Base-by-base conservation (phyloP, 2,797 vertebrate genomes). In the Mormyrus proboscirostris region DNA sequence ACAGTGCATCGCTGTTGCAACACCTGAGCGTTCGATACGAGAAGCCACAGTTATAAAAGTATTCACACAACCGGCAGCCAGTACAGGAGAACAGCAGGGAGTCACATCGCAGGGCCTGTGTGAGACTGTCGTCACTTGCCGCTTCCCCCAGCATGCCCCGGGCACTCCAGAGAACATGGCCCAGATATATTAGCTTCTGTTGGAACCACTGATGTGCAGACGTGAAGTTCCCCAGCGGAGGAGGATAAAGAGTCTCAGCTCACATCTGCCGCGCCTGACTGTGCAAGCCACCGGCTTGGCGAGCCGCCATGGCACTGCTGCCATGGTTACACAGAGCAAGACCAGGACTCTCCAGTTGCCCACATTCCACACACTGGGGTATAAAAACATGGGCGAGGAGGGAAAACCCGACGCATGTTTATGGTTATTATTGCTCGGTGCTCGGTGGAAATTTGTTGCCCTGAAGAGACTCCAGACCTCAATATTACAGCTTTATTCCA, bases 211-310 rank as follows among this genome's bases (percentile, higher is more conserved):
- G 47, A 79, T 79, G 73, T 44, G 73, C 47, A 50, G 83, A 29
- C 83, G 25, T 85, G 83, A 85, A 53, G 47, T 50, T 53, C 83
- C 50, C 47, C 22, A 33, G 83, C 22, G 83, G 50, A 53, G 49
- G 50, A 85, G 47, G 47, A 50, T 50, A 51, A 85, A 33, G 83
- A 85, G 83, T 33, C 83, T 85, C 83, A 85, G 47, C 83, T 85
- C 47, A 85, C 47, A 50, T 85, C 47, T 85, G 50, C 50, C 12
- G 83, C 49, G 47, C 47, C 50, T 19, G 82, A 84, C 82, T 53
- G 25, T 85, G 83, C 47, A 25, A 85, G 83, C 83, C 22, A 53
- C 49, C 22, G 22, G n/a, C 47, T 51, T 51, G 83, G 83, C 22
- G 12, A 10, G 25, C 22, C 49, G 83, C 83, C 83, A 53, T 85